These are phyloP conservation scores for Brenthis hecate DNA, from an alignment of 2,888 invertebrate genomes.

Conservation along the genomic window DNA sequence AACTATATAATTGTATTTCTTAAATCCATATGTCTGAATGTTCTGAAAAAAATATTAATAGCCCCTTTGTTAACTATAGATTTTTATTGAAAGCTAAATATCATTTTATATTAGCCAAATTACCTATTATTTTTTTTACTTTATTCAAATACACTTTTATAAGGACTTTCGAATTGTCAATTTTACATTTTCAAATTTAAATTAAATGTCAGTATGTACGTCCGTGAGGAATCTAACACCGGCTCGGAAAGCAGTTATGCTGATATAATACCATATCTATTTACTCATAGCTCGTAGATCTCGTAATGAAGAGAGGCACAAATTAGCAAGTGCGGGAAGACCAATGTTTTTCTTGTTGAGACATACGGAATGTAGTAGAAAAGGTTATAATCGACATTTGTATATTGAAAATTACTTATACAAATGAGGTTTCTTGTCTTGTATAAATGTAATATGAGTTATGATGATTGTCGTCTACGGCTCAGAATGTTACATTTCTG, in stretches of 20 bases:
- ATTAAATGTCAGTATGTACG: no score
- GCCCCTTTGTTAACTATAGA: no score
- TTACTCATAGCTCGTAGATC: constrained; percentile 38
- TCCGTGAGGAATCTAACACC: no score
- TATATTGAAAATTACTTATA: constrained; percentile 17
- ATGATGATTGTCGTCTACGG: constrained; percentile 19
- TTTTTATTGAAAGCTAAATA: no score
- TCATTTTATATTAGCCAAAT: neutral
- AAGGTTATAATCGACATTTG: constrained; percentile 15
- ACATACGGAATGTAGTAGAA: constrained; percentile 48
- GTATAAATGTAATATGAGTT: constrained; percentile 19
- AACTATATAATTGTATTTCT: no score
- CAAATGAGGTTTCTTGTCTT: constrained; percentile 23
- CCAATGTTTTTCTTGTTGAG: constrained; percentile 60
- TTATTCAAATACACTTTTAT: no score
- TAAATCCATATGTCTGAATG: no score
- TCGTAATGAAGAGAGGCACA: constrained; percentile 67
- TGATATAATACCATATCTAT: constrained; percentile 49
- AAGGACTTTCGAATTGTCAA: no score
- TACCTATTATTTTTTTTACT: no score
- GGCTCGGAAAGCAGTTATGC: no score
- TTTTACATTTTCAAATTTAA: no score
- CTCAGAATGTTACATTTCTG: neutral
- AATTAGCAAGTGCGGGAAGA: constrained; percentile 62
- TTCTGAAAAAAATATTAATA: no score